Percentiles rank a stretch among this genome's conserved stretches.
phyloP scores from a whole-genome alignment of 2,888 invertebrate species.

The Eupithecia subfuscata region DNA sequence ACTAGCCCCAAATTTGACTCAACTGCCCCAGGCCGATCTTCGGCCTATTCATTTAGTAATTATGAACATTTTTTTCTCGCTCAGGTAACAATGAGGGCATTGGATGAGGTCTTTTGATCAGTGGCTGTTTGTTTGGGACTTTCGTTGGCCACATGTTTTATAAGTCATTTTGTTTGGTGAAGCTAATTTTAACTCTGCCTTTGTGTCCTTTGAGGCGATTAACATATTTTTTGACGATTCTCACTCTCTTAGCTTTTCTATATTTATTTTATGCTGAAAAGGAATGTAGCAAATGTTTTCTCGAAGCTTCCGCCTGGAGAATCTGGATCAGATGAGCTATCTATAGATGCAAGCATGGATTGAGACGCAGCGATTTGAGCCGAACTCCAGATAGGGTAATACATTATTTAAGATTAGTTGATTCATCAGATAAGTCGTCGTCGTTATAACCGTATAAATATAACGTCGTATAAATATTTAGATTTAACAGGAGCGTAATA shows the following conservation, averaged over 20 bases:
- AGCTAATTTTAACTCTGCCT: background rate
- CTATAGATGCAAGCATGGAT: conserved; percentile 14
- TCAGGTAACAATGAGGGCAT: conserved; percentile 58
- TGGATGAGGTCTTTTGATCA: conserved; percentile 21
- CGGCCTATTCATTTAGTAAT: conserved; percentile 64
- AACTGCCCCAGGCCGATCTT: conserved; percentile 49
- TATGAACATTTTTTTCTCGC: conserved; percentile 55
- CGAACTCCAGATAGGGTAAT: background rate
- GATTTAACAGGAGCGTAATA: background rate
- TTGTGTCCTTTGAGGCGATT: background rate
- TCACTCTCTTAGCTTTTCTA: background rate
- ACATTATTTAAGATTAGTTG: background rate
- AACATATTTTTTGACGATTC: background rate
- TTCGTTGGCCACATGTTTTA: conserved; percentile 17
- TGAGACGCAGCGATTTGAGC: background rate
- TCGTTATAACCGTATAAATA: background rate
- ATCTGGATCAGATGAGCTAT: conserved; percentile 12
- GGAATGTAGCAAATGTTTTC: conserved; percentile 9
- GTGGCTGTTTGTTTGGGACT: conserved; percentile 7
- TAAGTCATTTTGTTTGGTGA: background rate
- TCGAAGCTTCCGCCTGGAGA: conserved; percentile 5
- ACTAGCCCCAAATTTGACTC: conserved; percentile 45
- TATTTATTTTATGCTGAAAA: background rate
- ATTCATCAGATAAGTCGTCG: background rate
- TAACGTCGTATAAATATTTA: no score